A percentile compares a stretch with the other conserved stretches of the same genome.
phyloP scores from a whole-genome alignment of 2,797 vertebrate species.

The Neosalanx taihuensis region DNA sequence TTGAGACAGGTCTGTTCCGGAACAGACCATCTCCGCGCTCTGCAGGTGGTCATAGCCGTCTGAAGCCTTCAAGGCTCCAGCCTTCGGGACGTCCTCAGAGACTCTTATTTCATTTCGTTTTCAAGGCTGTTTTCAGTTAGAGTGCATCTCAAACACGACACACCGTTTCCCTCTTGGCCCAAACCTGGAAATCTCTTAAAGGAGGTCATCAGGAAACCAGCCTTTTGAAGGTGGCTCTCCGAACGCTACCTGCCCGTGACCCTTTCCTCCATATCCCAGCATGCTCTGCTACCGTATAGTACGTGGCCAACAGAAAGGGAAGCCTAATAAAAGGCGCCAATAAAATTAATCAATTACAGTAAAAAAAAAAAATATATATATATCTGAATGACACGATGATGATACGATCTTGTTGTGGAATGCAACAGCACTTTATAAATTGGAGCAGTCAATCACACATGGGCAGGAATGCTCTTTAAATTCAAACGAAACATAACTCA shows the following conservation, averaged over 20 bases:
- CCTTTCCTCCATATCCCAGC: neutral
- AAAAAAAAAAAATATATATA: neutral
- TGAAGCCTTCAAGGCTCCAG: neutral
- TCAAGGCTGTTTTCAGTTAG: too few relatives aligned
- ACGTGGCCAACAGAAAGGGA: neutral
- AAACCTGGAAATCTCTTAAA: neutral
- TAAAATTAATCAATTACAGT: neutral
- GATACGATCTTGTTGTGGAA: neutral
- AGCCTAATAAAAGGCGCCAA: neutral
- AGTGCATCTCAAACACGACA: too few relatives aligned
- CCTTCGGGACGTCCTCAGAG: neutral
- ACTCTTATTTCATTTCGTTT: too few relatives aligned
- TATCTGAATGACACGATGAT: neutral
- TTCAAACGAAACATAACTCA: conserved; percentile 9
- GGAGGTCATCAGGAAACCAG: too few relatives aligned
- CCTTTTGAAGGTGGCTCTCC: neutral
- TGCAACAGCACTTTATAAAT: conserved; percentile 10
- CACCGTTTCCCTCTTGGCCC: too few relatives aligned
- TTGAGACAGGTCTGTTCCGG: neutral
- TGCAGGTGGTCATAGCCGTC: neutral
- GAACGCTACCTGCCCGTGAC: neutral
- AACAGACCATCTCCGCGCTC: neutral
- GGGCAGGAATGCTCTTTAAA: neutral
- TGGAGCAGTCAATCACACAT: conserved; percentile 21
- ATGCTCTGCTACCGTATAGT: neutral